A percentile compares a stretch with the other conserved stretches of the same genome.
phyloP scores from a whole-genome alignment of 2,113 vertebrate genomes.

The Dromaius novaehollandiae region DNA sequence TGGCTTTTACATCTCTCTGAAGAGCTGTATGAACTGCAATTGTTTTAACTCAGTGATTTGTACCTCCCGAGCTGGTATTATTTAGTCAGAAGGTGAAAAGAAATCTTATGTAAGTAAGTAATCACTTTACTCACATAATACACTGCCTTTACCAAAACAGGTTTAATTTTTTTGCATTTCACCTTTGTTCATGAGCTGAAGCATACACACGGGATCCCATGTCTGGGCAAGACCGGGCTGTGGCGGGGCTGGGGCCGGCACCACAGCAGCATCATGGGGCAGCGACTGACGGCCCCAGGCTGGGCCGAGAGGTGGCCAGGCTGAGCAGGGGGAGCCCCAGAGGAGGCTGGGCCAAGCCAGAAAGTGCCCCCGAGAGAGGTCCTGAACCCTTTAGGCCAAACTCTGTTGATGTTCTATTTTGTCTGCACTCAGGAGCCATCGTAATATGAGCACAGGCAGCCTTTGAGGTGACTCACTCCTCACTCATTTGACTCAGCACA shows the following conservation, averaged over 20 bases:
- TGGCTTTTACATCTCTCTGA: neutral
- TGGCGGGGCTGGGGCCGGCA: no score
- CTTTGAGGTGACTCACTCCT: neutral
- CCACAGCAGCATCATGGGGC: no score
- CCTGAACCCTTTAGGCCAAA: neutral
- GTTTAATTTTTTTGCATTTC: neutral
- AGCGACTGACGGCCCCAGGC: neutral
- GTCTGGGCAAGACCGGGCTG: no score
- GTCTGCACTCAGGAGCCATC: no score
- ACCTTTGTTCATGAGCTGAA: neutral
- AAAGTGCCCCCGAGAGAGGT: neutral
- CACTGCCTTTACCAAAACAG: neutral
- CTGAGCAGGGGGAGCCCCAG: fast-evolving
- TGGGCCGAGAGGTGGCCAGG: neutral
- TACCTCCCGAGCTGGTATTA: neutral
- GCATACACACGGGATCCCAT: neutral
- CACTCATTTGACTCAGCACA: neutral
- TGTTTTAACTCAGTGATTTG: neutral
- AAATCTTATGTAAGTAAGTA: neutral
- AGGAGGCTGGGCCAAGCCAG: neutral
- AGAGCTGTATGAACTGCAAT: neutral
- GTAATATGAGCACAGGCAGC: neutral
- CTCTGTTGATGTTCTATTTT: neutral
- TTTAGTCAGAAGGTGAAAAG: neutral
- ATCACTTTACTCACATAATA: neutral